Percentiles rank a stretch among this genome's conserved stretches.
Evolutionary conservation across 2,113 vertebrate genomes (phyloP).

Genomic region (Chloropsis hardwickii): DNA sequence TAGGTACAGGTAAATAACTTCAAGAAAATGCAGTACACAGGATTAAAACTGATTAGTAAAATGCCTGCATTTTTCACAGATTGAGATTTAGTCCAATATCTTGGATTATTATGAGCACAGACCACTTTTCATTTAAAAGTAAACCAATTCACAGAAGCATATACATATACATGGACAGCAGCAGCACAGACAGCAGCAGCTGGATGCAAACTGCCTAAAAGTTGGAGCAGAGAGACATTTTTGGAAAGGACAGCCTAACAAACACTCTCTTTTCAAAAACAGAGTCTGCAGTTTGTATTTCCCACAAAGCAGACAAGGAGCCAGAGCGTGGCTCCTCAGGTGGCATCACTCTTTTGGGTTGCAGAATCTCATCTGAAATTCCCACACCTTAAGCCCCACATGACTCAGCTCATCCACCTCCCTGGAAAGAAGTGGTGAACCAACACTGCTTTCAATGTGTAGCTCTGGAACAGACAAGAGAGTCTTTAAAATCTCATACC

Average conservation of each 20-base stretch:
- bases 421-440: neutral
- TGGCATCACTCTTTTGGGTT: neutral
- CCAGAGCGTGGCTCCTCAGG: neutral
- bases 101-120: neutral
- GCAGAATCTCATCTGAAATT: neutral
- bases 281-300: neutral
- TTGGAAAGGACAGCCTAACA: neutral
- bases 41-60: constrained; percentile 36
- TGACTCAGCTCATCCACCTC: constrained; percentile 24
- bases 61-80: constrained; percentile 59
- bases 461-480: neutral
- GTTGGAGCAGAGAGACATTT: neutral
- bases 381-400: neutral
- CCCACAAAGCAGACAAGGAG: neutral
- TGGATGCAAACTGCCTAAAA: constrained; percentile 3
- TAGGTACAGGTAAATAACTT: constrained; percentile 20
- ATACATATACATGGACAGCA: neutral
- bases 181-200: constrained; percentile 24
- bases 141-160: constrained; percentile 20
- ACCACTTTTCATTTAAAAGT: neutral
- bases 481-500: neutral
- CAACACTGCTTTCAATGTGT: neutral
- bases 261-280: neutral
- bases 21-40: neutral
- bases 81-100: constrained; percentile 22